Conservation (phyloP, 1,140 invertebrate species). For the Calliphora vicina region DNA sequence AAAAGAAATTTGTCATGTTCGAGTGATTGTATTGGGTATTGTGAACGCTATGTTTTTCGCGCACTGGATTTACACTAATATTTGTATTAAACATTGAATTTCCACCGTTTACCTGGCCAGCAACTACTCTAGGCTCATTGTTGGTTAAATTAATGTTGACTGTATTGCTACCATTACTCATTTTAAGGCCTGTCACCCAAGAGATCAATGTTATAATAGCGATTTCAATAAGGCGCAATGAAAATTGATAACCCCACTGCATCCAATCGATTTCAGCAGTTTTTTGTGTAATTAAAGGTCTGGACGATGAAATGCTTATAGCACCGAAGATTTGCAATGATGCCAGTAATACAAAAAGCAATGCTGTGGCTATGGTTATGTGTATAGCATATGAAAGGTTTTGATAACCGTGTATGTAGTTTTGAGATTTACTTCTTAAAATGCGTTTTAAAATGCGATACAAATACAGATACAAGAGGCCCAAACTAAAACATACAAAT, state of each 20-base stretch:
- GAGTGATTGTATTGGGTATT: conserved; percentile 51
- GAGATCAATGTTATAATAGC: conserved; percentile 82
- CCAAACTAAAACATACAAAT: conserved; percentile 78
- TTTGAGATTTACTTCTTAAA: conserved; percentile 72
- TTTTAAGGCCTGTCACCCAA: conserved; percentile 80
- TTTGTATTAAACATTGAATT: conserved; percentile 36
- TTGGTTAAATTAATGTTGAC: conserved; percentile 10
- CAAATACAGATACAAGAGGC: conserved; percentile 83
- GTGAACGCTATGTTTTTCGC: conserved; percentile 65
- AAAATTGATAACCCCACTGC: conserved; percentile 89
- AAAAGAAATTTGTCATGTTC: conserved; percentile 74
- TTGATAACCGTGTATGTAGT: conserved; percentile 72
- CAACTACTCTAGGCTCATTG: conserved; percentile 17
- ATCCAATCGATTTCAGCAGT: conserved; percentile 73
- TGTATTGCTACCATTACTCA: conserved; percentile 55
- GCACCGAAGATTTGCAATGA: conserved; percentile 81
- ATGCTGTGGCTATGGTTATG: conserved; percentile 83
- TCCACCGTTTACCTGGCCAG: conserved; percentile 40
- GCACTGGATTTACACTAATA: conserved; percentile 54
- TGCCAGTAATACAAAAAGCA: conserved; percentile 83
- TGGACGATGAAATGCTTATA: conserved; percentile 65
- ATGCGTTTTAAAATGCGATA: conserved; percentile 76
- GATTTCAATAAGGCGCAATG: conserved; percentile 82
- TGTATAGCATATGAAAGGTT: conserved; percentile 82
- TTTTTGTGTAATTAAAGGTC: conserved; percentile 46